phyloP scores from a whole-genome alignment of 2,113 vertebrate genomes.

The Vidua macroura region DNA sequence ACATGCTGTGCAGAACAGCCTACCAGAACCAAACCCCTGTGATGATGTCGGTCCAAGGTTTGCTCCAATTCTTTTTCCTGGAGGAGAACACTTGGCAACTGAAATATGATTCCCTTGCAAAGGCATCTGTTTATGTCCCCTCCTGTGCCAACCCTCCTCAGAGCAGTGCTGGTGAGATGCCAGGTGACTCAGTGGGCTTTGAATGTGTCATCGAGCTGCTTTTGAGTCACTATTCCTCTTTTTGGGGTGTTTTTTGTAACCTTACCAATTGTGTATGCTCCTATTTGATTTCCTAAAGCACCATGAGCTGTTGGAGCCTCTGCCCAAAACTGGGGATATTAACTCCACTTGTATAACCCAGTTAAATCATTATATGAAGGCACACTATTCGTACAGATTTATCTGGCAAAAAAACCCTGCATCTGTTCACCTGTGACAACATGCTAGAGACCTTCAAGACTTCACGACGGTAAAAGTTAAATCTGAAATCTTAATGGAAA shows the following conservation, averaged over 20 bases:
- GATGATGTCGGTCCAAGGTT: neutral
- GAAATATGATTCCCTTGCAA: neutral
- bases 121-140: neutral
- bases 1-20: neutral
- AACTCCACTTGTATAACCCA: neutral
- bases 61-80: neutral
- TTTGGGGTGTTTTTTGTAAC: neutral
- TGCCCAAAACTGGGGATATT: neutral
- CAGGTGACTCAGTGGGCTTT: neutral
- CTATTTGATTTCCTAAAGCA: neutral
- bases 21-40: neutral
- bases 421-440: neutral
- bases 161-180: neutral
- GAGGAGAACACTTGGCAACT: neutral
- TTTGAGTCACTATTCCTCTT: neutral
- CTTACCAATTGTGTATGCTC: neutral
- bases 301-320: neutral
- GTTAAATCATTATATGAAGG: neutral
- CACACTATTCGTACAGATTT: neutral
- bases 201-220: neutral
- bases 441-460: neutral
- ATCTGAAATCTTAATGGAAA: neutral
- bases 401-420: neutral
- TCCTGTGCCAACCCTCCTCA: neutral
- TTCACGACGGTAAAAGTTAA: fast-evolving